Percentiles rank a stretch among this genome's conserved stretches.
These are phyloP conservation scores for Chamaetylas fuelleborni DNA, from an alignment of 2,113 vertebrate genomes.

Conservation along the genomic window DNA sequence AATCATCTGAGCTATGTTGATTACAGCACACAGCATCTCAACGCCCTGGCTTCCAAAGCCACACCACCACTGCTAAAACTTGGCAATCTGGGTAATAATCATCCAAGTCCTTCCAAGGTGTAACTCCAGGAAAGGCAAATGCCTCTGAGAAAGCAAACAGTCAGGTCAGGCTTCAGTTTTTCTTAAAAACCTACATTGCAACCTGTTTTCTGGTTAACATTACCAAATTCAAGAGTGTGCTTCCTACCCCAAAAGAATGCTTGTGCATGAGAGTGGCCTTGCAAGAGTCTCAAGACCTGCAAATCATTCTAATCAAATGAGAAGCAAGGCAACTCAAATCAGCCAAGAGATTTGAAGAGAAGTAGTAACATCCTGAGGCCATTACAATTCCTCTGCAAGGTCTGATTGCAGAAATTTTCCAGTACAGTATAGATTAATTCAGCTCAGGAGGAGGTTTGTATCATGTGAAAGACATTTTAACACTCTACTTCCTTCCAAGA, in stretches of 20 bases:
- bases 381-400: not conserved
- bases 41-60: not conserved
- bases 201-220: not conserved
- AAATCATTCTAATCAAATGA: constrained; percentile 7
- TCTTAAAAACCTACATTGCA: not conserved
- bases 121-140: not conserved
- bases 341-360: constrained; percentile 7
- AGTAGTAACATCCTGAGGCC: not conserved
- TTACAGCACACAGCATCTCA: not conserved
- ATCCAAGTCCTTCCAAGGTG: not conserved
- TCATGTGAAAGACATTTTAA: not conserved
- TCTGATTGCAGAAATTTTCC: not conserved
- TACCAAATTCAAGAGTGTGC: not conserved
- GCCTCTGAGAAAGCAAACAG: not conserved
- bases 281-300: not conserved
- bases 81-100: not conserved
- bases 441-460: not conserved
- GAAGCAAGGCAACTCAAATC: not conserved
- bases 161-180: not conserved
- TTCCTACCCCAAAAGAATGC: not conserved
- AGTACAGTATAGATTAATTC: not conserved
- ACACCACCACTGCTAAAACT: not conserved
- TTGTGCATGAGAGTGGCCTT: not conserved
- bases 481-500: not conserved
- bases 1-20: not conserved